phyloP scores from a whole-genome alignment of 2,797 vertebrate genomes.

The Epinephelus awoara region DNA sequence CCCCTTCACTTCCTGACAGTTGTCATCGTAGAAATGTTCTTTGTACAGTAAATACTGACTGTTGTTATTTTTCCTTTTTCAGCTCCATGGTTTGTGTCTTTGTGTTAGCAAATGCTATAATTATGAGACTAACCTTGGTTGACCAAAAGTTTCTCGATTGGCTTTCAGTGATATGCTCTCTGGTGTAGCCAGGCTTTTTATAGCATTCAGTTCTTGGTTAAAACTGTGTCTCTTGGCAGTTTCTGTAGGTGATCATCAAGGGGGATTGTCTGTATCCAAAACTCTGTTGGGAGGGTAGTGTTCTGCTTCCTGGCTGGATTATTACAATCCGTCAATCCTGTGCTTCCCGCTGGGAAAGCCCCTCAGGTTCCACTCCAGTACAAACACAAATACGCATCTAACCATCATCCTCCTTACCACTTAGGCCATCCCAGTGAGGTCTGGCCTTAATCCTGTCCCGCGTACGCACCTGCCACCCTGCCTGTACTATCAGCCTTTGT shows the following conservation, averaged over 20 bases:
- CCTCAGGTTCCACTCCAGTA: constrained; percentile 64
- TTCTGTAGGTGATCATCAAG: constrained; percentile 28
- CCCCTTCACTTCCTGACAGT: neutral
- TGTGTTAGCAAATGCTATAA: neutral
- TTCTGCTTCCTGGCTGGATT: constrained; percentile 71
- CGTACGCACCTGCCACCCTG: constrained; percentile 67
- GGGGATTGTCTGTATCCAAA: constrained; percentile 50
- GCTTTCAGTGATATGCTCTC: neutral
- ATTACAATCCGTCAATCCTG: constrained; percentile 71
- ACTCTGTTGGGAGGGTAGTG: constrained; percentile 42
- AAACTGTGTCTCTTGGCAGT: constrained; percentile 6
- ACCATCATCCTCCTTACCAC: constrained; percentile 69
- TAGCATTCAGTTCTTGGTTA: constrained; percentile 1
- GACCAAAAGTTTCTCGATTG: neutral
- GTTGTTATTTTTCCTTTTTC: neutral
- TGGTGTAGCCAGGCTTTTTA: neutral
- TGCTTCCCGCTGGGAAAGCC: constrained; percentile 68
- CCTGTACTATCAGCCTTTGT: constrained; percentile 47
- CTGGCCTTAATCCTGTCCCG: constrained; percentile 78
- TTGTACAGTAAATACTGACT: neutral
- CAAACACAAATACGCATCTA: constrained; percentile 70
- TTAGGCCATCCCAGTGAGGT: constrained; percentile 62
- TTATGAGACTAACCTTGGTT: constrained; percentile 4
- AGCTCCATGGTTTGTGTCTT: neutral
- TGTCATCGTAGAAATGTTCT: neutral